phyloP scores from a whole-genome alignment of 2,888 invertebrate genomes.

The Barypeithes pellucidus region DNA sequence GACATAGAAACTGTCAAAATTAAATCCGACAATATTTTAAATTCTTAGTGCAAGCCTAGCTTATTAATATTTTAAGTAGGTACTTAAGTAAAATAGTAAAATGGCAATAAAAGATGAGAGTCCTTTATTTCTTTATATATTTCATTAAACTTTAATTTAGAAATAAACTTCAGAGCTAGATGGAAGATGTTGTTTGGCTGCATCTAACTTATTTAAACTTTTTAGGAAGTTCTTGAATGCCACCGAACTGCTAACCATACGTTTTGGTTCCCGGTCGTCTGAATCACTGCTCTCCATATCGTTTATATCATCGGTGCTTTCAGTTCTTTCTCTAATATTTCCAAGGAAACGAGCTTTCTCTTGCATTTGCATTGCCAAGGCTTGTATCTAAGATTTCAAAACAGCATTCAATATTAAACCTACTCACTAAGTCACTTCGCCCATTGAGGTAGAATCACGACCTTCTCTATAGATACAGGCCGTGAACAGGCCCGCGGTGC shows the following conservation, averaged over 20 bases:
- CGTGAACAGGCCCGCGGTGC: too few relatives aligned
- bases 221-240: conserved; percentile 65
- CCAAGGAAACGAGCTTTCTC: conserved; percentile 58
- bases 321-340: conserved; percentile 52
- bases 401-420: background rate
- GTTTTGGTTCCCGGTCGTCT: conserved; percentile 54
- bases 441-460: too few relatives aligned
- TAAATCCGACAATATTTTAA: too few relatives aligned
- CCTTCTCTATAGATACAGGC: too few relatives aligned
- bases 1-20: too few relatives aligned
- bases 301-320: conserved; percentile 35
- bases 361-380: conserved; percentile 57
- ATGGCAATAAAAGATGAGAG: too few relatives aligned
- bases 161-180: conserved; percentile 26
- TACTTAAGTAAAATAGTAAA: too few relatives aligned
- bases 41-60: too few relatives aligned
- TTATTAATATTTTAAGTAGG: too few relatives aligned
- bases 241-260: conserved; percentile 64
- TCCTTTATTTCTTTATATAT: background rate
- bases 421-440: too few relatives aligned
- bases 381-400: conserved; percentile 56
- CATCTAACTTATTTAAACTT: conserved; percentile 52
- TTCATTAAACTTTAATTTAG: conserved; percentile 8
- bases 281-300: conserved; percentile 55
- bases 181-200: conserved; percentile 27